Base-by-base conservation (phyloP, 2,888 invertebrate genomes). In the Papilio demoleus region DNA sequence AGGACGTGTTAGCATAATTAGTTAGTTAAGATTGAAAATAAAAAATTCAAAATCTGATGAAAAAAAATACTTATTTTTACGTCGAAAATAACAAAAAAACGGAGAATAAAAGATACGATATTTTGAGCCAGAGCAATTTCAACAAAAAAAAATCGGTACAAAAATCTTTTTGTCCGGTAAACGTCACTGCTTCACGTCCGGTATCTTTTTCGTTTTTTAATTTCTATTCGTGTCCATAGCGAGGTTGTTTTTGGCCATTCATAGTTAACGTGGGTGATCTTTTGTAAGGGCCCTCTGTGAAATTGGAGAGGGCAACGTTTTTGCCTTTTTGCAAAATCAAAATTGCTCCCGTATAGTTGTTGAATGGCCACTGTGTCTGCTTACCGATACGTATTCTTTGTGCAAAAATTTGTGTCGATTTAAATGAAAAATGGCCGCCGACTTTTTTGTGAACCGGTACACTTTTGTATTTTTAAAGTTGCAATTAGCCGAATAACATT, bases 211-310 rank as follows among this genome's bases (percentile, higher is more conserved):
- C 85, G 87, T 69, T 90, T 88, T 90, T 87, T 87, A 88, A 81
- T 90, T 90, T 87, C 81, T 82, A 88, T 88, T 87, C 86, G 87
- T 83, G 84, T 82, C 84, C 83, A 83, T 83, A 72, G 81, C 81
- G 79, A 79, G 86, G 82, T 87, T 87, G 88, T 90, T 87, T 88
- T 88, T 85, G 84, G 79, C 86, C 88, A 89, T 90, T 90, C 89
- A 90, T 89, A 91, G 92, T 90, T 88, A 88, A 86, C 88, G 87
- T 86, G 89, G 88, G 90, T 90, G 90, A 89, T 88, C 90, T 91
- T 92, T 92, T 92, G 88, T 90, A 82, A 82, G 83, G 79, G 90
- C 89, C 90, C 89, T 92, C 86, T 86, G 85, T 87, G 84, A 89
- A 88, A 91, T 92, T 90, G 87, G 84, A 89, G 85, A 86, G 89